A percentile compares a stretch with the other conserved stretches of the same genome.
These are phyloP conservation scores for Drusus annulatus DNA, from an alignment of 1,140 invertebrate species.

Conservation along the genomic window DNA sequence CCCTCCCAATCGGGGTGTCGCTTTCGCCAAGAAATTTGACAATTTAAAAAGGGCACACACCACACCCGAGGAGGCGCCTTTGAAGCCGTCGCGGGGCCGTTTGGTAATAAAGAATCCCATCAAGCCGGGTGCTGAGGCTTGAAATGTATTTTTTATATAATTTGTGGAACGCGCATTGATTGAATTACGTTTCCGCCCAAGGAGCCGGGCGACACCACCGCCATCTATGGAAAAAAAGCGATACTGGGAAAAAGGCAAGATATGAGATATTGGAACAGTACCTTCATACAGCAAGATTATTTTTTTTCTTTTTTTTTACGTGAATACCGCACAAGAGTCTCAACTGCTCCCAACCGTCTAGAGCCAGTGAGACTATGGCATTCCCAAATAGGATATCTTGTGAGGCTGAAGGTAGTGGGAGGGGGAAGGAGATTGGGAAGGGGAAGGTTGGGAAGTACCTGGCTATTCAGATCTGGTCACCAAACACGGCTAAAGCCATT, in stretches of 20 bases:
- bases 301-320: too few species aligned
- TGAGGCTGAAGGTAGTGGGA: too few species aligned
- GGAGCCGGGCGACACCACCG: not conserved
- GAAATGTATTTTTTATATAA: constrained; percentile 60
- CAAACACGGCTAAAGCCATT: too few species aligned
- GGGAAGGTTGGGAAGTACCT: too few species aligned
- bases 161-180: constrained; percentile 57
- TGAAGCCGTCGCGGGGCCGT: not conserved
- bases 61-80: constrained; percentile 29
- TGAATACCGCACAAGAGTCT: too few species aligned
- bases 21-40: constrained; percentile 24
- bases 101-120: constrained; percentile 56
- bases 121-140: constrained; percentile 53
- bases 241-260: not conserved
- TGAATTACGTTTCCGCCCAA: constrained; percentile 42
- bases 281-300: too few species aligned
- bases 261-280: too few species aligned
- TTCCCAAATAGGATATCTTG: too few species aligned
- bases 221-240: not conserved
- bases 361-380: too few species aligned
- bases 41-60: constrained; percentile 28
- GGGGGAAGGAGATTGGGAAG: too few species aligned
- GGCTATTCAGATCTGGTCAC: too few species aligned
- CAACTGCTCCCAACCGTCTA: too few species aligned
- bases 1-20: constrained; percentile 4